These are phyloP conservation scores for Lordiphosa stackelbergi DNA, from an alignment of 1,140 invertebrate species.

Conservation along the genomic window DNA sequence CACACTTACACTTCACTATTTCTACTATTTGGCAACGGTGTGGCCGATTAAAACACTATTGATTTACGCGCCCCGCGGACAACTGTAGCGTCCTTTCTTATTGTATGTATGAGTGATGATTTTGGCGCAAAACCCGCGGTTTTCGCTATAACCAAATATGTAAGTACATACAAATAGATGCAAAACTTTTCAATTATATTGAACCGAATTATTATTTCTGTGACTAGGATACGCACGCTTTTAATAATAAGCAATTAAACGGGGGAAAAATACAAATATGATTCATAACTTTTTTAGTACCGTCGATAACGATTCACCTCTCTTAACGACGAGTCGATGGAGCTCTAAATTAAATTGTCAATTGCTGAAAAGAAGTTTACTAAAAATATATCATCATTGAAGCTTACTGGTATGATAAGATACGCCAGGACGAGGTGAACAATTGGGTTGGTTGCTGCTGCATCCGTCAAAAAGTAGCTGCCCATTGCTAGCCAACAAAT, in stretches of 20 bases:
- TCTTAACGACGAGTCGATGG: constrained; percentile 10
- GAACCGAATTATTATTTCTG: no score
- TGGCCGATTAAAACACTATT: no score
- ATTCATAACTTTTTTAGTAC: constrained; percentile 10
- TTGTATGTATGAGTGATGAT: no score
- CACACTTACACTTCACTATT: no score
- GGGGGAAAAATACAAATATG: constrained; percentile 4
- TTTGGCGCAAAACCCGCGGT: no score
- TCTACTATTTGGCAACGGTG: no score
- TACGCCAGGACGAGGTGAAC: constrained; percentile 15
- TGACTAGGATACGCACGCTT: not conserved
- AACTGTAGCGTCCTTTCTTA: no score
- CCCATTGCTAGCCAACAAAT: constrained; percentile 4
- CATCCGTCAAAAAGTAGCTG: constrained; percentile 5
- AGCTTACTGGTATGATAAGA: constrained; percentile 34
- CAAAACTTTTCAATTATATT: no score
- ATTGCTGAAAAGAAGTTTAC: constrained; percentile 36
- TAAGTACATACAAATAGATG: no score
- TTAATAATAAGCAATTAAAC: constrained; percentile 2
- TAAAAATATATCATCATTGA: constrained; percentile 38
- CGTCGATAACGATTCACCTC: constrained; percentile 39
- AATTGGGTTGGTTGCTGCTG: constrained; percentile 1
- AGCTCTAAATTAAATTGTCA: constrained; percentile 48
- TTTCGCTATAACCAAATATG: no score
- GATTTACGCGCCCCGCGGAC: no score